A percentile compares a stretch with the other conserved stretches of the same genome.
Evolutionary conservation across 1,140 invertebrate genomes (phyloP).

Genomic region (Calliphora vicina): DNA sequence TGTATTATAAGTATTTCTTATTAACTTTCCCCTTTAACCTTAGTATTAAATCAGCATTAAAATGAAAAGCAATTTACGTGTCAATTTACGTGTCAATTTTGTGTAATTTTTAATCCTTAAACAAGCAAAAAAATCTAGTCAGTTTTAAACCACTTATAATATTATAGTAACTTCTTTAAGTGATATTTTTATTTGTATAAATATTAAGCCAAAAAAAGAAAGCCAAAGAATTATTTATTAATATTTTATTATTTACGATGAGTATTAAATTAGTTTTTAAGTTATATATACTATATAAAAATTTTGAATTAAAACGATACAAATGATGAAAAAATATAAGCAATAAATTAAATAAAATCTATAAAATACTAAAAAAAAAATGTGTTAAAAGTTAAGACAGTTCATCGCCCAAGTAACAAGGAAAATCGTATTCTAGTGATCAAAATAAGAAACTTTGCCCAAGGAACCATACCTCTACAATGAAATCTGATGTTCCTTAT

Average conservation of each 20-base stretch:
- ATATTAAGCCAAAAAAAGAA: not conserved
- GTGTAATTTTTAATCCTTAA: not conserved
- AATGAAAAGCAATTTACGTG: conserved; percentile 3
- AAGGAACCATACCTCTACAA: too few relatives aligned
- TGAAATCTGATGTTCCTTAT: too few relatives aligned
- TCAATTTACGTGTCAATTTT: not conserved
- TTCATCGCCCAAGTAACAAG: too few relatives aligned
- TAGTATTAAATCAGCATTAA: not conserved
- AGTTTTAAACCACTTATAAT: not conserved
- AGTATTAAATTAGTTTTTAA: conserved; percentile 3
- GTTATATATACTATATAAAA: not conserved
- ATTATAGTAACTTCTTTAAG: not conserved
- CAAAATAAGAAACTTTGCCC: too few relatives aligned
- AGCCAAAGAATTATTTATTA: not conserved
- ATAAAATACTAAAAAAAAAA: too few relatives aligned
- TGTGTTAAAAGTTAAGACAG: too few relatives aligned
- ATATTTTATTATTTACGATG: not conserved
- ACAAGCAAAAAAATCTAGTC: not conserved
- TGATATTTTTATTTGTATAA: not conserved
- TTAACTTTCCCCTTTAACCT: too few relatives aligned
- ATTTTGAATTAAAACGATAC: not conserved
- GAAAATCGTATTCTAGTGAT: too few relatives aligned
- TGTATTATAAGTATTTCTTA: too few relatives aligned
- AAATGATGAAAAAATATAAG: not conserved
- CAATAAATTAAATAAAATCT: not conserved